Base-by-base conservation (phyloP, 2,113 vertebrate genomes). In the Gasterosteus nipponicus region DNA sequence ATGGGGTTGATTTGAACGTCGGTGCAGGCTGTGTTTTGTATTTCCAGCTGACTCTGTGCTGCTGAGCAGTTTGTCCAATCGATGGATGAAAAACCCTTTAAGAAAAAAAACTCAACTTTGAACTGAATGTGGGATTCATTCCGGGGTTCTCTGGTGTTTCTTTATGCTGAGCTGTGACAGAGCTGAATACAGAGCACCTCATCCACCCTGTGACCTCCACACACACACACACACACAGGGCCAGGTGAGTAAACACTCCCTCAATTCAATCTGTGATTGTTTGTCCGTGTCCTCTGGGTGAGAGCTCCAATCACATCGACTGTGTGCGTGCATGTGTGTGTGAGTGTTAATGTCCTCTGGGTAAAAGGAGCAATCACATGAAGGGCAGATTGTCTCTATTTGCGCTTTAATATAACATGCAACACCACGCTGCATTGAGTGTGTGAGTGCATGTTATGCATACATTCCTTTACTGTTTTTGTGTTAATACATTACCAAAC, bases 311-410 rank as follows among this genome's bases (percentile, higher is more conserved):
- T 67, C 59, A 60, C 65, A 74, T 53, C 16, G 4, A 66, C 22
- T 53, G 29, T 65, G 77, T 60, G 70, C 10, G 41, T 51, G 69
- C 26, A n/a, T 1, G 33, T 35, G 26, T 53, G 33, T 53, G 31
- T 64, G 56, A 71, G 75, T 78, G 16, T 57, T 80, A 77, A 73
- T 83, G 82, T 80, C 85, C 80, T 81, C 72, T 85, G 74, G 77
- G 82, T 85, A 85, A 84, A 61, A 80, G 58, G 69, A 86, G 66
- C 68, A 88, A 90, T 88, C 86, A 83, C 74, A 81, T 1, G 49
- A 62, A 83, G 72, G 77, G 62, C 69, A 77, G 65, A 83, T 69
- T 81, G 82, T 81, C 77, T 87, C 65, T 85, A 73, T 85, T 86
- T 90, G 72, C 75, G 75, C 59, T 68, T 77, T 56, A 76, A 47